phyloP scores from a whole-genome alignment of 2,888 invertebrate genomes.

The Macaria notata region DNA sequence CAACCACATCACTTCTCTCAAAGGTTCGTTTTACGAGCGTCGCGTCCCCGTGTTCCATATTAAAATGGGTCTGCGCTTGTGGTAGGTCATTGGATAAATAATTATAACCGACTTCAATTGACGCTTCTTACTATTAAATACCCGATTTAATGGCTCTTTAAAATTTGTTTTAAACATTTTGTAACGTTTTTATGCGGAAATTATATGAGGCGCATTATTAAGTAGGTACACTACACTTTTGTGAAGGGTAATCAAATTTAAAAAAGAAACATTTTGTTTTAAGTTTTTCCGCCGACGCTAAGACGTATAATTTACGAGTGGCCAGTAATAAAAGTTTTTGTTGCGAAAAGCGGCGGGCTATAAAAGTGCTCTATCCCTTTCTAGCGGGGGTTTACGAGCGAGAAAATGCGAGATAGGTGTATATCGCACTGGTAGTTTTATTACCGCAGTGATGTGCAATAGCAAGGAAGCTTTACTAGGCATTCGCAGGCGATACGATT shows the following conservation, averaged over 20 bases:
- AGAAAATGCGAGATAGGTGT: conserved; percentile 71
- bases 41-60: conserved; percentile 73
- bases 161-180: conserved; percentile 13
- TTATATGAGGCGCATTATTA: conserved; percentile 4
- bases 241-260: conserved; percentile 5
- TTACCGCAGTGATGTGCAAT: conserved; percentile 53
- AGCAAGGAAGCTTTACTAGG: conserved; percentile 33
- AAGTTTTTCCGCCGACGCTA: conserved; percentile 54
- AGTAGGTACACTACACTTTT: neutral
- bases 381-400: conserved; percentile 64
- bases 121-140: conserved; percentile 12
- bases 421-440: conserved; percentile 72
- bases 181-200: conserved; percentile 3
- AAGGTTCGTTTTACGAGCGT: conserved; percentile 69
- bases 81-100: conserved; percentile 69
- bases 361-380: conserved; percentile 68
- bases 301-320: conserved; percentile 76
- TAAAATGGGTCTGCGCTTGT: conserved; percentile 70
- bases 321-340: conserved; percentile 77
- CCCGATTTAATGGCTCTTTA: conserved; percentile 14
- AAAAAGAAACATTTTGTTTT: conserved; percentile 32
- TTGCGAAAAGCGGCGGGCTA: conserved; percentile 70
- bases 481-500: conserved; percentile 27
- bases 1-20: conserved; percentile 47
- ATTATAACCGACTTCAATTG: conserved; percentile 25